Conservation (phyloP, 92 coral and sea anemone species). For the Paragorgia papillata region DNA sequence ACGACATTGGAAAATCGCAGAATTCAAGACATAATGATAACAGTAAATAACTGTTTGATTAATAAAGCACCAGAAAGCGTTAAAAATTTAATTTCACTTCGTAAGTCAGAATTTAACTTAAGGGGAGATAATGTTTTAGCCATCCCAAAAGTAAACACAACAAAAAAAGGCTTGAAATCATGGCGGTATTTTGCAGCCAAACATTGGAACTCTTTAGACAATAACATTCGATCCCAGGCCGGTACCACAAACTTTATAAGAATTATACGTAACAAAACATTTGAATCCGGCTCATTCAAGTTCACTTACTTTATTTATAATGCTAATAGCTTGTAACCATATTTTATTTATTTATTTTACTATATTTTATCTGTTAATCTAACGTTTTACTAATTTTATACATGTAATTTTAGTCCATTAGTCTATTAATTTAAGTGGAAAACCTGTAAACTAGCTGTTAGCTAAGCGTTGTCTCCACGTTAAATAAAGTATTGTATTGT, state of each 20-base stretch:
- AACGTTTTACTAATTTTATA: background rate
- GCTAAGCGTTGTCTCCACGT: background rate
- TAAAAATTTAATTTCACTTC: background rate
- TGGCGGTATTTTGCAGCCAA: constrained; percentile 47
- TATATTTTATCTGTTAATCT: background rate
- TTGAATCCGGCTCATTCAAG: too few species aligned
- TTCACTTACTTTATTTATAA: background rate
- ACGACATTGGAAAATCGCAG: constrained; percentile 36
- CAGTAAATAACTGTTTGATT: constrained; percentile 40
- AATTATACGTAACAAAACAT: background rate
- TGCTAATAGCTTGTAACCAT: background rate
- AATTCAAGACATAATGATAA: constrained; percentile 51
- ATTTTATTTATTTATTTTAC: background rate
- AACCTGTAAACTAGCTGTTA: background rate
- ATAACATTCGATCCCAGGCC: background rate
- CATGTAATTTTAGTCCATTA: background rate
- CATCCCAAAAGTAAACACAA: constrained; percentile 39
- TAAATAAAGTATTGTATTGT: constrained; percentile 12
- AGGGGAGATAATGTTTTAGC: constrained; percentile 27
- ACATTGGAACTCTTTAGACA: constrained; percentile 41
- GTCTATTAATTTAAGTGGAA: background rate
- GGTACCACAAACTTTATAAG: background rate
- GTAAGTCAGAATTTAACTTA: constrained; percentile 31
- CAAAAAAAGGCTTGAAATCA: constrained; percentile 50
- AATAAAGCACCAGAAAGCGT: constrained; percentile 27